Percentiles rank a stretch among this genome's conserved stretches.
Conservation (phyloP, 2,113 vertebrate genomes). For the Malaclemys terrapin region DNA sequence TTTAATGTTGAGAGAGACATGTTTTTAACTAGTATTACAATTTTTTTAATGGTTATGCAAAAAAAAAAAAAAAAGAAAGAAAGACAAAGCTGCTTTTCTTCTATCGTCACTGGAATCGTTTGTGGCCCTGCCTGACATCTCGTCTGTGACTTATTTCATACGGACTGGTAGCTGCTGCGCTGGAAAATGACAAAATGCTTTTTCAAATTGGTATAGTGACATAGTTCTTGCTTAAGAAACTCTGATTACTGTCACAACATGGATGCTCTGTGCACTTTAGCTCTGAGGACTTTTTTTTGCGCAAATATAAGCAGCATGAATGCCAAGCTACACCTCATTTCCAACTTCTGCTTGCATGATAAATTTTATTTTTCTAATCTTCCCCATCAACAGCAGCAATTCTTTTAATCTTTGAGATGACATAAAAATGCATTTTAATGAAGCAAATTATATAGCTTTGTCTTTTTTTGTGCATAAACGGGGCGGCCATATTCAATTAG, state of each 20-base stretch:
- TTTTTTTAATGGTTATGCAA: not conserved
- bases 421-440: slow-evolving; percentile 52
- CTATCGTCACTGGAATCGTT: not conserved
- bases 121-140: not conserved
- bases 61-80: not conserved
- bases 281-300: not conserved
- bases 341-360: slow-evolving; percentile 35
- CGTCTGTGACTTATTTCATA: not conserved
- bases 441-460: slow-evolving; percentile 44
- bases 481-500: slow-evolving; percentile 67
- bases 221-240: slow-evolving; percentile 11
- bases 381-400: slow-evolving; percentile 13
- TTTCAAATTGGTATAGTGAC: not conserved
- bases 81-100: not conserved
- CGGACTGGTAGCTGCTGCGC: not conserved
- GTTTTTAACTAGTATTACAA: not conserved
- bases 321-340: slow-evolving; percentile 47
- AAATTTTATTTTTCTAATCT: slow-evolving; percentile 56
- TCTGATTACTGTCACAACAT: slow-evolving; percentile 1
- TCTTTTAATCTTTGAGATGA: slow-evolving; percentile 21
- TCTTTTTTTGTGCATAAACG: slow-evolving; percentile 15
- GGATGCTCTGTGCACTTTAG: slow-evolving; percentile 15
- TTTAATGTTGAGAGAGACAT: not conserved
- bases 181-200: not conserved
- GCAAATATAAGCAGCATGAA: not conserved